Evolutionary conservation across 2,888 invertebrate genomes (phyloP).

Genomic region (Ophioninae sp.): DNA sequence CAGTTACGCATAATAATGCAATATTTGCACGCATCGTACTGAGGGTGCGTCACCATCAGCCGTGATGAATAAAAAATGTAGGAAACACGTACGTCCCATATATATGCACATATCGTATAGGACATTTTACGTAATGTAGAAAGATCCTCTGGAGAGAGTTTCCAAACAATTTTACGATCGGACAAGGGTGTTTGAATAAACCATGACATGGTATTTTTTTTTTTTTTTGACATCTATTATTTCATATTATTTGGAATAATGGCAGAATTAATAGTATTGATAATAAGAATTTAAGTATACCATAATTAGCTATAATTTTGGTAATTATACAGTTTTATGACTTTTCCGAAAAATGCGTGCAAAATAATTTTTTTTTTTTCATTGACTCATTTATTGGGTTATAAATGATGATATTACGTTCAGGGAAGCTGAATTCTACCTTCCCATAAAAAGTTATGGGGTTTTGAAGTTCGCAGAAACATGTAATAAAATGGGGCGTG

Average conservation of each 20-base stretch:
- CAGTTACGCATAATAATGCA: slow-evolving; percentile 55
- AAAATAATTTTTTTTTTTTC: no score
- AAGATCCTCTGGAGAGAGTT: not conserved
- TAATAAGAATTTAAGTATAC: not conserved
- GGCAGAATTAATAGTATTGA: not conserved
- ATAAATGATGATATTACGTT: no score
- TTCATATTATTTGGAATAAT: not conserved
- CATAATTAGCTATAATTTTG: not conserved
- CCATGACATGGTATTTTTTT: not conserved
- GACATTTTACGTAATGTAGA: not conserved
- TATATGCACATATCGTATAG: slow-evolving; percentile 15
- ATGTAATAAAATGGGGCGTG: no score
- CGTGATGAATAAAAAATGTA: slow-evolving; percentile 51
- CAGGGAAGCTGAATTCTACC: no score
- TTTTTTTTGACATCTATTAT: not conserved
- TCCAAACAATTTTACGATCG: not conserved
- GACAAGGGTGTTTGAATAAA: not conserved
- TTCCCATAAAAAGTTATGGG: no score
- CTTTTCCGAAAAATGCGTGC: no score
- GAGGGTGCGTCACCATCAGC: slow-evolving; percentile 54
- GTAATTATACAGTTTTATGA: not conserved
- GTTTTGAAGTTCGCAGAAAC: no score
- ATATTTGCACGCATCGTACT: slow-evolving; percentile 42
- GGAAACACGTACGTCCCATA: slow-evolving; percentile 4
- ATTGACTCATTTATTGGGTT: no score